phyloP scores from a whole-genome alignment of 2,888 invertebrate genomes.

The Isotomurus palustris region DNA sequence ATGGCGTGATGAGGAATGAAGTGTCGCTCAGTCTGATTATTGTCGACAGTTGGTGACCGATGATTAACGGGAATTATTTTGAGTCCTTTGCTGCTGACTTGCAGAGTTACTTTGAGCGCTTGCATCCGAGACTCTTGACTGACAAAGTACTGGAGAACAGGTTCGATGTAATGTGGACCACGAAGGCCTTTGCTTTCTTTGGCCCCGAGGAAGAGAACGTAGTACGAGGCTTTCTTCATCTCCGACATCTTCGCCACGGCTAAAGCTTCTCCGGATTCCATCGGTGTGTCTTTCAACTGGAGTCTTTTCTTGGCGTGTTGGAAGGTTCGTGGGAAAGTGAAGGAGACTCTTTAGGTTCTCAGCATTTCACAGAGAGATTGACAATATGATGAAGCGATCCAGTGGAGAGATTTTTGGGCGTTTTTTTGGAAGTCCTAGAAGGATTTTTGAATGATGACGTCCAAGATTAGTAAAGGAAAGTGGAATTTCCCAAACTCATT shows the following conservation, averaged over 20 bases:
- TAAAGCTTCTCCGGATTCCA: too few species aligned
- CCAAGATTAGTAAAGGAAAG: too few species aligned
- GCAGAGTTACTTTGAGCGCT: constrained; percentile 83
- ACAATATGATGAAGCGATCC: too few species aligned
- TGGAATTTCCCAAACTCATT: too few species aligned
- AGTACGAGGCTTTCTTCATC: constrained; percentile 84
- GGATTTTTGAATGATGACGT: too few species aligned
- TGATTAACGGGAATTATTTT: constrained; percentile 73
- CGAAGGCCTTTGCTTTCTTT: constrained; percentile 85
- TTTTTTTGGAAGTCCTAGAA: too few species aligned
- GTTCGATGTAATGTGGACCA: constrained; percentile 78
- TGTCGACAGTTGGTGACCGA: constrained; percentile 23
- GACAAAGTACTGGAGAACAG: constrained; percentile 77
- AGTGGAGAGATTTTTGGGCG: too few species aligned
- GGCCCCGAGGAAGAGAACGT: constrained; percentile 92
- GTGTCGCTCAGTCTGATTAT: constrained; percentile 70
- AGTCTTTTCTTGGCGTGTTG: too few species aligned
- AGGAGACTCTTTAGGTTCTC: too few species aligned
- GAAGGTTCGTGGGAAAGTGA: too few species aligned
- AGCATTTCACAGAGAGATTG: too few species aligned
- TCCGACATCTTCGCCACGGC: constrained; percentile 52
- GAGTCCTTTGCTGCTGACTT: constrained; percentile 85
- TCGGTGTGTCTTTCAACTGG: too few species aligned
- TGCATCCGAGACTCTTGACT: constrained; percentile 79
- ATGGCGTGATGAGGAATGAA: constrained; percentile 91